phyloP scores from a whole-genome alignment of 2,797 vertebrate species.

The Myiotriccus ornatus region DNA sequence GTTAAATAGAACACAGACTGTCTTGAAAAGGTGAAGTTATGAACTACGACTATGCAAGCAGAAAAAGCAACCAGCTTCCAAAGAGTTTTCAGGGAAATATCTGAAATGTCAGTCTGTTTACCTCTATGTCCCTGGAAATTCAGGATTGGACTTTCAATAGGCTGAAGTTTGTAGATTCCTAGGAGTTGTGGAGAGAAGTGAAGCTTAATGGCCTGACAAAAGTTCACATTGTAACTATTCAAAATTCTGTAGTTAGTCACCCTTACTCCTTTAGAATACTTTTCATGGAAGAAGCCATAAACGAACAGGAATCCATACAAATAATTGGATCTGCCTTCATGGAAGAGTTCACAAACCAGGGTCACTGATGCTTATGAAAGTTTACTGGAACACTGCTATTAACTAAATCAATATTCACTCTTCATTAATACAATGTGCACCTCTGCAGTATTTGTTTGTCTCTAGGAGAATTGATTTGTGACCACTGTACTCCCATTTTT shows the following conservation, averaged over 20 bases:
- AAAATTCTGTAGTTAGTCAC: not conserved
- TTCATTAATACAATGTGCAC: constrained; percentile 4
- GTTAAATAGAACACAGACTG: constrained; percentile 40
- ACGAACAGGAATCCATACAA: not conserved
- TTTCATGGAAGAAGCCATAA: not conserved
- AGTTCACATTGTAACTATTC: not conserved
- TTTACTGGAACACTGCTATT: constrained; percentile 20
- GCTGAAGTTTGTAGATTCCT: not conserved
- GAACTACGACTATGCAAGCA: not conserved
- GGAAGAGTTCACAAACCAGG: not conserved
- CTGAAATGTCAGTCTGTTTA: not conserved
- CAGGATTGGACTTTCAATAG: not conserved
- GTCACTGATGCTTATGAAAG: not conserved
- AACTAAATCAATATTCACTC: constrained; percentile 40
- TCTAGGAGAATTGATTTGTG: constrained; percentile 2
- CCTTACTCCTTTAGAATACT: not conserved
- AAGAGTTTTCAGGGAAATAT: not conserved
- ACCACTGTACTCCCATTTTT: not conserved
- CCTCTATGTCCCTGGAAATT: not conserved
- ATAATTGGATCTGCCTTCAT: not conserved
- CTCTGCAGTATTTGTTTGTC: not conserved
- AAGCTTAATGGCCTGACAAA: not conserved
- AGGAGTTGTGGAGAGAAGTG: not conserved
- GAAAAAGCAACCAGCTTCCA: not conserved
- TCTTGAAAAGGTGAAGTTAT: constrained; percentile 2